Evolutionary conservation across 2,797 vertebrate genomes (phyloP).

Genomic region (Hylomyscus alleni): DNA sequence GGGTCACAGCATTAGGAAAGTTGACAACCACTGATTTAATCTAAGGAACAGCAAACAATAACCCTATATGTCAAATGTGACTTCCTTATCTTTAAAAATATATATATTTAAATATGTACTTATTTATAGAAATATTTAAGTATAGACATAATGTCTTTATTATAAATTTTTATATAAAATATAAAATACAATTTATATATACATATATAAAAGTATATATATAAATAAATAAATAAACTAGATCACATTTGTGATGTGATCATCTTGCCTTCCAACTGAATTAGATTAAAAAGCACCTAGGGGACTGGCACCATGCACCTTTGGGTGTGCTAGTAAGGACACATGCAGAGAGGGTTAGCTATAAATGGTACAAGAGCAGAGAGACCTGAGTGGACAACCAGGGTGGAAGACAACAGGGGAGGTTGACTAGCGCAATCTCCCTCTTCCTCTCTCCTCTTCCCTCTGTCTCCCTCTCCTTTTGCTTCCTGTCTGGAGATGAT

Average conservation of each 20-base stretch:
- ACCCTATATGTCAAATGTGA: not conserved
- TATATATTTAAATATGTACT: not conserved
- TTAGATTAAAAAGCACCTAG: not conserved
- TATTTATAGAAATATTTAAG: not conserved
- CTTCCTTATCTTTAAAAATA: not conserved
- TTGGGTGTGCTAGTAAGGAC: not conserved
- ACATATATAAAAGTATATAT: not conserved
- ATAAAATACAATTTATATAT: not conserved
- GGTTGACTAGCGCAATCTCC: not conserved
- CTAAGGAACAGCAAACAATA: not conserved
- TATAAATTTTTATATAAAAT: not conserved
- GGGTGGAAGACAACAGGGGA: not conserved
- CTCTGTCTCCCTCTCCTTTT: not conserved
- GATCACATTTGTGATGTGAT: not conserved
- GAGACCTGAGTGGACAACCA: not conserved
- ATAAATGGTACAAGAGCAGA: not conserved
- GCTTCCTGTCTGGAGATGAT: not conserved
- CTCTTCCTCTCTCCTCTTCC: no score
- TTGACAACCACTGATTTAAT: not conserved
- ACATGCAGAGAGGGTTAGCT: not conserved
- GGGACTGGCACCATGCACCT: not conserved
- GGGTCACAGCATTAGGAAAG: not conserved
- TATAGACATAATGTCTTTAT: not conserved
- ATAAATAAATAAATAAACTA: not conserved
- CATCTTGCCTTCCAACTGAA: not conserved